Evolutionary conservation across 2,113 vertebrate genomes (phyloP), one percentile per base, ranked within the genome.

Genomic region (Oreochromis niloticus): DNA sequence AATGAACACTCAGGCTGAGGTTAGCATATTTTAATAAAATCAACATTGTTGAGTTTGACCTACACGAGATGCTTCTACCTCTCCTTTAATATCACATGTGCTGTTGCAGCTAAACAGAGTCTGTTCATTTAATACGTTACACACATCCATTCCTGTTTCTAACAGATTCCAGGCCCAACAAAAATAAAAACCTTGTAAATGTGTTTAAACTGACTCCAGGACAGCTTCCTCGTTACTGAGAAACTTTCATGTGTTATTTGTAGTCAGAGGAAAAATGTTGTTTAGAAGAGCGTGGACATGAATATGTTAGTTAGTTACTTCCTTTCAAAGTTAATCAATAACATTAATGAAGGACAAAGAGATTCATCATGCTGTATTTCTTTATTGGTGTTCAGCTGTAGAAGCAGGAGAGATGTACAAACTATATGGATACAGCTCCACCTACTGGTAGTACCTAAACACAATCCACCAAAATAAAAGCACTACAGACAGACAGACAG

Each of bases 371-470:
- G 41, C 39, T 27, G 22, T 46, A 17, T 46, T 73, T 73, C 41
- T 73, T 73, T 73, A 46, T 46, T 27, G 68, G 36, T 3, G 39
- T 71, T 43, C 66, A 71, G 39, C 39, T 27, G 68, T 27, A 10
- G 22, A 27, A 46, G 41, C 68, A 73, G 46, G 71, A 52, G 27
- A 50, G 6, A 78, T 17, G 6, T 6, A 11, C 7, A 34, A 79
- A 48, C 57, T 68, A 34, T 32, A 34, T 81, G 82, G 46, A 27
- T 57, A 46, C 78, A 54, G 89, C 92, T 7, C 90, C 93, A 92
- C 87, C 93, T 95, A 80, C 85, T 94, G 93, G 85, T 22, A 17
- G 30, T 3, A 34, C 10, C 10, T 46, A 24, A 32, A 52, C 27
- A 19, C 6, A n/a, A 1, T 4, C 46, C 73, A 78, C 16, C 46